Conservation (phyloP, 2,113 vertebrate species). For the Prietella phreatophila region DNA sequence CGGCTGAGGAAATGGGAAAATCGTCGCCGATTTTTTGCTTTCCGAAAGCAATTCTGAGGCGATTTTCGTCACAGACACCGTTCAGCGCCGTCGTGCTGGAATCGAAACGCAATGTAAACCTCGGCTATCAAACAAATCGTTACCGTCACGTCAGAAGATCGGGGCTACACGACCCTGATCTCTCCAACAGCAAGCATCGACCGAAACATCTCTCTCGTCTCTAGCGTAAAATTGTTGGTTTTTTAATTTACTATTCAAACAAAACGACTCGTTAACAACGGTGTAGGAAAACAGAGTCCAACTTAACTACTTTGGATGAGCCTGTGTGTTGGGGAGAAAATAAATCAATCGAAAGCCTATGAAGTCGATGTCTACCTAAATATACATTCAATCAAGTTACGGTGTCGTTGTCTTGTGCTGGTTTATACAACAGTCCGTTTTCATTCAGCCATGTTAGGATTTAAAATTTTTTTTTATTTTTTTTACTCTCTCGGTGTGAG, state of each 20-base stretch:
- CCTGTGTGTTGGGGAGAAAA: not conserved
- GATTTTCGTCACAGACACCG: not conserved
- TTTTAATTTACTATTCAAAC: not conserved
- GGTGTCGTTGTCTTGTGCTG: constrained; percentile 79
- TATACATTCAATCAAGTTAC: constrained; percentile 81
- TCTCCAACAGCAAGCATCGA: not conserved
- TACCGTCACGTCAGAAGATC: not conserved
- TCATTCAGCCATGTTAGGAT: constrained; percentile 83
- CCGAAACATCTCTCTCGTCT: not conserved
- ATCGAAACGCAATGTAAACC: constrained; percentile 26
- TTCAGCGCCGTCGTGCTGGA: constrained; percentile 6
- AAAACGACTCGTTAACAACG: not conserved
- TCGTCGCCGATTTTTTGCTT: not conserved
- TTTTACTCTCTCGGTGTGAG: constrained; percentile 69
- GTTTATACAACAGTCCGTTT: constrained; percentile 84
- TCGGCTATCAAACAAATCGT: constrained; percentile 10
- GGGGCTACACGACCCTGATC: not conserved
- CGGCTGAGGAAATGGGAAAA: not conserved
- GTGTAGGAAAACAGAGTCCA: constrained; percentile 32
- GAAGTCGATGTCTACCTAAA: constrained; percentile 71
- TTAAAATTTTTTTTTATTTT: constrained; percentile 17
- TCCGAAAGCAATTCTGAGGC: constrained; percentile 8
- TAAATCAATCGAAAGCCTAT: constrained; percentile 57
- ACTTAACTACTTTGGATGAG: constrained; percentile 35
- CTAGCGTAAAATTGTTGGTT: not conserved